Evolutionary conservation across 2,888 invertebrate genomes (phyloP), one percentile per base, ranked within the genome.

Genomic region (Chymomyza caudatula): DNA sequence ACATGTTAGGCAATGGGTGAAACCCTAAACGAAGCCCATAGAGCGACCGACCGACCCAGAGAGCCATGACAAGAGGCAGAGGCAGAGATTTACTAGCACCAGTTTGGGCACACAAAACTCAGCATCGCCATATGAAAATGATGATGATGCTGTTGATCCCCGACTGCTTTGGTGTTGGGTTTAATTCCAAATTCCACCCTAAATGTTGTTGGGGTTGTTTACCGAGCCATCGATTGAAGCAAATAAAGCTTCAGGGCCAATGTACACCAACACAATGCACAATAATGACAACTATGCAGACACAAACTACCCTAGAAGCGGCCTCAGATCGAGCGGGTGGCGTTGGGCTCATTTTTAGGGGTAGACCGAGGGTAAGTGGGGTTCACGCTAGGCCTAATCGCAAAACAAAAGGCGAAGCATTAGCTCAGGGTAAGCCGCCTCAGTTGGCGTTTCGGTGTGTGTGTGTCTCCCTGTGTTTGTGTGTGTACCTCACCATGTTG

Each of bases 191-290:
- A 47, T 47, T 15, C 47, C 47, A 47, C 47, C 47, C 47, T 47
- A 47, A 47, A 47, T 6, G n/a, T 17, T 47, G 47, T 47, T 15
- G 47, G 47, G 47, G 47, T 47, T 47, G 47, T 19, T 47, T 15
- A 11, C 5, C 25, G 25, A 15, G 4, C 43, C 85, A 85, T 85
- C 84, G 80, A 80, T 80, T 80, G 72, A 74, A 73, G 71, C 85
- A 81, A 86, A 81, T 74, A 81, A 77, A 82, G 82, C 85, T 82
- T 82, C 86, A 82, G 86, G 85, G 86, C 73, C 85, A 76, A 73
- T 73, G 68, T 66, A 73, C 71, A 68, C 69, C 61, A 77, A 65
- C 65, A 51, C 65, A 51, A 67, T 60, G 61, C 13, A n/a, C 59
- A 68, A 29, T 15, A 68, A 67, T 47, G 61, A 61, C 29, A 53